Percentiles rank a stretch among this genome's conserved stretches.
phyloP scores from a whole-genome alignment of 2,113 vertebrate species.

The Gulo gulo region DNA sequence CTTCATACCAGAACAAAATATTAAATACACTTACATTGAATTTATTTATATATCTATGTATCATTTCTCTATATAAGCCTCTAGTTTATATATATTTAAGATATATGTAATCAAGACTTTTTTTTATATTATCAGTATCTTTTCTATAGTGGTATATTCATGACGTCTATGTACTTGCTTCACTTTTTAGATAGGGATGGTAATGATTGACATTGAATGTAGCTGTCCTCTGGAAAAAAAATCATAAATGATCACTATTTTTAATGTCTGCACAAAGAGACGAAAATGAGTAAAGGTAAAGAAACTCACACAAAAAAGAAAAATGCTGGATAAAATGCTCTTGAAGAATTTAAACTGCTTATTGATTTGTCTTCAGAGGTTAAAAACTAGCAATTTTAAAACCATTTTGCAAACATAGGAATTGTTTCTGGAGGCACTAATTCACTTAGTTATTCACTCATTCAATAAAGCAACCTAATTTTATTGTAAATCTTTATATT shows the following conservation, averaged over 20 bases:
- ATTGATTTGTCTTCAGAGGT: not conserved
- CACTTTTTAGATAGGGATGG: not conserved
- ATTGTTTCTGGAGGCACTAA: not conserved
- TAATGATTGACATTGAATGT: not conserved
- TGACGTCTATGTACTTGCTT: not conserved
- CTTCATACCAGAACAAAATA: not conserved
- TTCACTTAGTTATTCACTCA: not conserved
- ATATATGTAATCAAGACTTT: not conserved
- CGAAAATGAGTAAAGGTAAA: not conserved
- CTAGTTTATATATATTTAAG: not conserved
- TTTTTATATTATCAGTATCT: not conserved
- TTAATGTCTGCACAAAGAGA: not conserved
- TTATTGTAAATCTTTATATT: not conserved
- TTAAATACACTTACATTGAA: not conserved
- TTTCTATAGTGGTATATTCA: not conserved
- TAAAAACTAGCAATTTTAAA: not conserved
- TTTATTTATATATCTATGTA: not conserved
- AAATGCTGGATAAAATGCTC: not conserved
- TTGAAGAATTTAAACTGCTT: not conserved
- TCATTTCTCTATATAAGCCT: not conserved
- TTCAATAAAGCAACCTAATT: not conserved
- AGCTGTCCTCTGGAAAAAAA: not conserved
- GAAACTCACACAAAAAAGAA: not conserved
- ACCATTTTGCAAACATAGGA: not conserved
- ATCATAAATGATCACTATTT: not conserved